Base-by-base conservation (phyloP, 1,140 invertebrate genomes). In the Drepana arcuata region DNA sequence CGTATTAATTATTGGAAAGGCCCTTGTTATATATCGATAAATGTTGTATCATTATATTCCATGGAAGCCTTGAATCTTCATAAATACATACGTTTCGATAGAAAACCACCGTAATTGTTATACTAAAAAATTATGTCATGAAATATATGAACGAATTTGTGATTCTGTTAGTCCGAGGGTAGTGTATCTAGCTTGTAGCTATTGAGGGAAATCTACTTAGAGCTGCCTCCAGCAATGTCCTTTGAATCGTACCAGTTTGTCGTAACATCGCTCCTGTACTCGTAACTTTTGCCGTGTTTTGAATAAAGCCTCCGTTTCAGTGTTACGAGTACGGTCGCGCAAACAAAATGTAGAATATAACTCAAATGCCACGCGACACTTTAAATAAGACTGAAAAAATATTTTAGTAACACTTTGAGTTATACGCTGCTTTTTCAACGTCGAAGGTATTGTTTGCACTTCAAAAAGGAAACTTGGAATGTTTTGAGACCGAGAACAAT, bases 161-260 rank as follows among this genome's bases (percentile, higher is more conserved):
- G 10, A n/a, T 13, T 29, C 5, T 11, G n/a, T n/a, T n/a, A n/a
- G n/a, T n/a, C n/a, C n/a, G n/a, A n/a, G n/a, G n/a, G n/a, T n/a
- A n/a, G n/a, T n/a, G n/a, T n/a, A n/a, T n/a, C n/a, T n/a, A n/a
- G n/a, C n/a, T n/a, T n/a, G n/a, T n/a, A n/a, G n/a, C n/a, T n/a
- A n/a, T n/a, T n/a, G n/a, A 41, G 29, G 37, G 34, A 48, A 56
- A 51, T 51, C 48, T 30, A 48, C 42, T 56, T 48, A 41, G 29
- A 36, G 34, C 26, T 12, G 41, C 31, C 41, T 40, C 28, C 32
- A 35, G 43, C 27, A 30, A 26, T 41, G 33, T 41, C 40, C 33
- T 50, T 48, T 44, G 36, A 33, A 34, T 32, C 23, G 13, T 16
- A 18, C 27, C 30, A 29, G 33, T n/a, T 41, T 13, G 14, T 26